Base-by-base conservation (phyloP, 30 jellyfish, hydroid and myxozoan genomes). In the Aurelia coerulea region DNA sequence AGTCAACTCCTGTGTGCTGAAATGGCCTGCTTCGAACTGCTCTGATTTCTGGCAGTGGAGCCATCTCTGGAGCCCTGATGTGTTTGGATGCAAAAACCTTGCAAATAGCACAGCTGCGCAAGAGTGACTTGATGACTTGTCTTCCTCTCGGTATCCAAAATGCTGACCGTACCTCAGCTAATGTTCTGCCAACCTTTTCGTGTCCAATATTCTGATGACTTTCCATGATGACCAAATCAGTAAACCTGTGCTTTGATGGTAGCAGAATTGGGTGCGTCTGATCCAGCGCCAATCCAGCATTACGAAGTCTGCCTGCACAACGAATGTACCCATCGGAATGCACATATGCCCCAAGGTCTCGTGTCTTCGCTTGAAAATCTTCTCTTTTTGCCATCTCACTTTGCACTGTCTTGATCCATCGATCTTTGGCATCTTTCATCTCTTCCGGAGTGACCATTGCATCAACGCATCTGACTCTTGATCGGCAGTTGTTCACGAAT, bases 1-100 rank as follows among this genome's bases (percentile, higher is more conserved):
- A 76, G 23, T 76, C 86, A 1, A 56, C 78, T 3, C 86, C 86
- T 1, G 78, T 76, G 84, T 49, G 51, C 14, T 76, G 81, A 56
- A 76, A 76, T 53, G 86, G 81, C 84, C 78, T 50, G 2, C 49
- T 76, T 6, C 84, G 2, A 1, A 15, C 18, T 1, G 50, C 78
- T 54, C 86, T 42, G 14, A 49, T 37, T 2, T 31, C 4, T 10
- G 86, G 86, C 4, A 49, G 64, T 17, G 33, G 78, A 3, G 9
- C 78, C 50, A 37, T 31, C 15, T 37, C 7, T 42, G 86, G 86
- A 1, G 50, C 78, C 2, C 2, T 16, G 42, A 76, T 1, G 2
- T 5, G 42, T 6, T 56, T 56, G 1, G 78, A 53, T 49, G 79
- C 62, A 76, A 53, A 76, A 4, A 23, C 13, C 78, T 13, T 76